phyloP scores from a whole-genome alignment of 2,113 vertebrate genomes.

The Anser cygnoides region DNA sequence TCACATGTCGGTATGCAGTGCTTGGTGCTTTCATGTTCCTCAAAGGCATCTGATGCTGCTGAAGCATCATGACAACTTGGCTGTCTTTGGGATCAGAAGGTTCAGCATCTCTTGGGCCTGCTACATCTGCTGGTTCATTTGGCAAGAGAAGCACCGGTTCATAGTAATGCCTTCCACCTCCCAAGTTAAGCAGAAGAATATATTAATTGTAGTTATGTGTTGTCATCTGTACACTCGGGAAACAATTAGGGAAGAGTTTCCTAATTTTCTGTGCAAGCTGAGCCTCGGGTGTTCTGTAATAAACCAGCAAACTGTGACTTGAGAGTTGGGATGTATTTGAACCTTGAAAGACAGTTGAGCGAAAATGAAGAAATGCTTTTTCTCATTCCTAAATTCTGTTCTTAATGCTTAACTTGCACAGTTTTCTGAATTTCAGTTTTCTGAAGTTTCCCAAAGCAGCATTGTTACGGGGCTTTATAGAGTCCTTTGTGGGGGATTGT shows the following conservation, averaged over 20 bases:
- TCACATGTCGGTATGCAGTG: not conserved
- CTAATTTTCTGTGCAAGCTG: slow-evolving; percentile 53
- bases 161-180: slow-evolving; percentile 5
- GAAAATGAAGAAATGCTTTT: not conserved
- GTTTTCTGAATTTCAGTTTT: slow-evolving; percentile 5
- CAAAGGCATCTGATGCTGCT: slow-evolving; percentile 34
- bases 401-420: not conserved
- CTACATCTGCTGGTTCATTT: slow-evolving; percentile 59
- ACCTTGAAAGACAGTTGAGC: not conserved
- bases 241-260: slow-evolving; percentile 54
- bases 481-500: slow-evolving; percentile 24
- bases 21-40: slow-evolving; percentile 23
- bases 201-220: slow-evolving; percentile 50
- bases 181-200: slow-evolving; percentile 47
- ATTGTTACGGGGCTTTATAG: slow-evolving; percentile 24
- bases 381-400: not conserved
- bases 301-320: slow-evolving; percentile 44
- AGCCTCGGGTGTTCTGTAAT: slow-evolving; percentile 25
- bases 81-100: slow-evolving; percentile 54
- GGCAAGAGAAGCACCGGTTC: slow-evolving; percentile 19
- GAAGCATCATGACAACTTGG: slow-evolving; percentile 21
- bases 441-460: slow-evolving; percentile 14
- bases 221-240: slow-evolving; percentile 52
- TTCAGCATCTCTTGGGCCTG: slow-evolving; percentile 51
- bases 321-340: not conserved